Percentiles rank a stretch among this genome's conserved stretches.
These are phyloP conservation scores for Cephalopachus bancanus DNA, from an alignment of 2,797 vertebrate species.

Conservation along the genomic window DNA sequence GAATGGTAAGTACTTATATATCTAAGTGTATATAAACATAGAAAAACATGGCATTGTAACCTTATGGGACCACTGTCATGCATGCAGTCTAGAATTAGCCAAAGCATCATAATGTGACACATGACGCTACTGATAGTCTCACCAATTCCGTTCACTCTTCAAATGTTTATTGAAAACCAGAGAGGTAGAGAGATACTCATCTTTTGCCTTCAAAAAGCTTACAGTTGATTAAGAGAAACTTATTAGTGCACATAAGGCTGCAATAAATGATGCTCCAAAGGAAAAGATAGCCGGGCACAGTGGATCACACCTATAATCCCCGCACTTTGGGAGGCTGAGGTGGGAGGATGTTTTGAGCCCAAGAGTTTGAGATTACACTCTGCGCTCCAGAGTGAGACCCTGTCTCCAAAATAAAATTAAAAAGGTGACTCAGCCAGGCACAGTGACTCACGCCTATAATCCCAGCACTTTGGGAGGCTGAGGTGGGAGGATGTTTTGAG, in stretches of 20 bases:
- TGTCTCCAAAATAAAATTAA: too few species aligned
- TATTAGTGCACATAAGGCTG: not conserved
- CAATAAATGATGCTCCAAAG: not conserved
- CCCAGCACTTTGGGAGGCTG: too few species aligned
- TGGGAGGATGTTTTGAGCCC: too few species aligned
- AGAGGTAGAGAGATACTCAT: not conserved
- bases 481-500: too few species aligned
- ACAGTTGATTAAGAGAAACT: not conserved
- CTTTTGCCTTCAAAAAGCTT: slow-evolving; percentile 1
- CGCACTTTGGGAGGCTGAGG: too few species aligned
- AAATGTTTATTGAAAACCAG: slow-evolving; percentile 4
- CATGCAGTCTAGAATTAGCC: not conserved
- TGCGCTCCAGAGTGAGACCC: too few species aligned
- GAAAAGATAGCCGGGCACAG: not conserved
- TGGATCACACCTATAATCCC: too few species aligned
- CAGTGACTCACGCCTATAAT: too few species aligned
- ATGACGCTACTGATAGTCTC: not conserved
- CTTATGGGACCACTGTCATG: not conserved
- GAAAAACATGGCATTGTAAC: not conserved
- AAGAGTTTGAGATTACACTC: too few species aligned
- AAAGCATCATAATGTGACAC: not conserved
- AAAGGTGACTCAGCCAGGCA: too few species aligned
- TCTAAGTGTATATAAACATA: not conserved
- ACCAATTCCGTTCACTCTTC: not conserved
- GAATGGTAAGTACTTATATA: not conserved